Evolutionary conservation across 2,797 vertebrate species (phyloP).

Genomic region (Rhabdophis nuchalis): DNA sequence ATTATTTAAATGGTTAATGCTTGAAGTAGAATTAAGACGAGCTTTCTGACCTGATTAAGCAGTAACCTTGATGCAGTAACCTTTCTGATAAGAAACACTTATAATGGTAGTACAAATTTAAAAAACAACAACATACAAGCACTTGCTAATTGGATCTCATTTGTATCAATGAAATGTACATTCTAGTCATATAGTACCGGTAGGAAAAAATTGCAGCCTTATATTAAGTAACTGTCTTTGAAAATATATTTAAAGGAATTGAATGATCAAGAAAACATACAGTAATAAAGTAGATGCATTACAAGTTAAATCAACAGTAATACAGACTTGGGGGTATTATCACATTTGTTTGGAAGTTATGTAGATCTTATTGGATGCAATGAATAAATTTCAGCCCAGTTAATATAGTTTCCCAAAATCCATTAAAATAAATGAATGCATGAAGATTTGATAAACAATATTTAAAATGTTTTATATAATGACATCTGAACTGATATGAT

Average conservation of each 20-base stretch:
- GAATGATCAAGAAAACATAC: not conserved
- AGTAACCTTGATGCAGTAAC: not conserved
- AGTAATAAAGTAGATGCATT: not conserved
- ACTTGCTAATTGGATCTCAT: conserved; percentile 16
- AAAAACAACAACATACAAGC: conserved; percentile 23
- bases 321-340: not conserved
- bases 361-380: not conserved
- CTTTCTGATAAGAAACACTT: not conserved
- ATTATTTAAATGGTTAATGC: not conserved
- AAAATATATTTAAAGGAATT: conserved; percentile 8
- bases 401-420: not conserved
- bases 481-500: not conserved
- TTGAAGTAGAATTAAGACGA: conserved; percentile 7
- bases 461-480: not conserved
- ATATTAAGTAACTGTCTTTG: conserved; percentile 3
- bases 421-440: conserved; percentile 25
- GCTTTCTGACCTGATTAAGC: conserved; percentile 10
- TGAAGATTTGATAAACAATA: not conserved
- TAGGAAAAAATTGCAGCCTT: not conserved
- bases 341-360: conserved; percentile 6
- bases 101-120: conserved; percentile 19
- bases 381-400: not conserved
- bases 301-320: conserved; percentile 24
- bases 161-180: conserved; percentile 22
- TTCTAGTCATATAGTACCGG: not conserved